These are phyloP conservation scores for Drosophila pullipes DNA, from an alignment of 2,888 invertebrate species.

Conservation along the genomic window DNA sequence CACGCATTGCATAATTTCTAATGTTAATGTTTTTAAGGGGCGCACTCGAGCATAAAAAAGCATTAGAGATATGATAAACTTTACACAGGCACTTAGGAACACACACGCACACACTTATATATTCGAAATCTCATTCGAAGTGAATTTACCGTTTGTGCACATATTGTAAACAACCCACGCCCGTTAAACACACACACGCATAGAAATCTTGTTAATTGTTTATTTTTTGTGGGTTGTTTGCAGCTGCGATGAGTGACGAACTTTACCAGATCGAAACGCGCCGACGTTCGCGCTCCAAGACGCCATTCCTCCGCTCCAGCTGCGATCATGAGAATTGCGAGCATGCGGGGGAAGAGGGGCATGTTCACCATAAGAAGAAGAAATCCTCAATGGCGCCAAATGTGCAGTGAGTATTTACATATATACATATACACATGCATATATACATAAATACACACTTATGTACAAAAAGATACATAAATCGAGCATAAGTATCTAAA, in stretches of 20 bases:
- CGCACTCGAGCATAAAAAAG: constrained; percentile 62
- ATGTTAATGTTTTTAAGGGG: constrained; percentile 36
- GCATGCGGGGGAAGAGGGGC: constrained; percentile 86
- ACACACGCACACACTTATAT: not conserved
- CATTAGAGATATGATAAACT: constrained; percentile 8
- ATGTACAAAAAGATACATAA: not conserved
- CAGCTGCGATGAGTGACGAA: constrained; percentile 77
- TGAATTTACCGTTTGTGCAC: constrained; percentile 15
- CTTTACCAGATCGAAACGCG: constrained; percentile 86
- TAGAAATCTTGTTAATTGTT: not conserved
- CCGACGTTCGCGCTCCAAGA: constrained; percentile 90
- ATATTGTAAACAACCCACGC: constrained; percentile 71
- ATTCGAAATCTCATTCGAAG: constrained; percentile 9
- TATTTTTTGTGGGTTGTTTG: constrained; percentile 15
- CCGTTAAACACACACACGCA: constrained; percentile 28
- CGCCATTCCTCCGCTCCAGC: constrained; percentile 88
- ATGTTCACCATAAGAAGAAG: constrained; percentile 86
- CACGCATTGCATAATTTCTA: constrained; percentile 73
- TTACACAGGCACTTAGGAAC: not conserved
- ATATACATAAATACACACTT: not conserved
- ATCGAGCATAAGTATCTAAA: not conserved
- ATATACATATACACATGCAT: not conserved
- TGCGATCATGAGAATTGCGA: constrained; percentile 87
- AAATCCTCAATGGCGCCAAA: constrained; percentile 70
- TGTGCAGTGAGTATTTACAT: constrained; percentile 80